These are phyloP conservation scores for Agrotis puta DNA, from an alignment of 2,888 invertebrate species.

Conservation along the genomic window DNA sequence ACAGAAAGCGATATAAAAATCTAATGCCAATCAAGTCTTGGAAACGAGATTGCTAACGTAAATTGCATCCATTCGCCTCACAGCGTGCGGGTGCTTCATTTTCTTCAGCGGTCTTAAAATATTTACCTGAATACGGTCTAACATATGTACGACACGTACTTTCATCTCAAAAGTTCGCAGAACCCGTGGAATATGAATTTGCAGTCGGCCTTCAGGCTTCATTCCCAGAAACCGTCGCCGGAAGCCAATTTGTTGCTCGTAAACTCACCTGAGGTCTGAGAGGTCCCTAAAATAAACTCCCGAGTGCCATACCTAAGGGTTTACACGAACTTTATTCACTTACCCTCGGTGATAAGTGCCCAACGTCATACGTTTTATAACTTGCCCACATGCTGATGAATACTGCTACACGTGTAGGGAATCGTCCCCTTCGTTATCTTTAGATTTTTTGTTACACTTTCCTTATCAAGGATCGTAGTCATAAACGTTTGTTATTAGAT, in stretches of 20 bases:
- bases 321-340: slow-evolving; percentile 65
- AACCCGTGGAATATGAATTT: slow-evolving; percentile 35
- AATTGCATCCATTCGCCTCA: slow-evolving; percentile 16
- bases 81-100: slow-evolving; percentile 9
- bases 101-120: slow-evolving; percentile 14
- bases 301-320: slow-evolving; percentile 42
- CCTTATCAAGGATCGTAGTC: slow-evolving; percentile 43
- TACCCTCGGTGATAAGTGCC: slow-evolving; percentile 58
- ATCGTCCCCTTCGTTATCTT: slow-evolving; percentile 61
- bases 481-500: slow-evolving; percentile 44
- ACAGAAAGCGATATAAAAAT: slow-evolving; percentile 1
- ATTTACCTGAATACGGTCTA: slow-evolving; percentile 17
- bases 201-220: slow-evolving; percentile 33
- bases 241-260: slow-evolving; percentile 62
- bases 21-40: slow-evolving; percentile 12
- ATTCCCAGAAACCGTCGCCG: slow-evolving; percentile 40
- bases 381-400: slow-evolving; percentile 61
- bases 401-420: slow-evolving; percentile 59
- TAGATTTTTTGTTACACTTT: slow-evolving; percentile 57
- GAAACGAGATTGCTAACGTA: slow-evolving; percentile 17
- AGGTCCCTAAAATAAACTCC: slow-evolving; percentile 46
- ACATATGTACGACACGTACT: slow-evolving; percentile 27
- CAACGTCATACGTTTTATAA: slow-evolving; percentile 63
- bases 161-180: slow-evolving; percentile 30
- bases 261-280: slow-evolving; percentile 63